phyloP scores from a whole-genome alignment of 2,888 invertebrate species.

The Pocota personata region DNA sequence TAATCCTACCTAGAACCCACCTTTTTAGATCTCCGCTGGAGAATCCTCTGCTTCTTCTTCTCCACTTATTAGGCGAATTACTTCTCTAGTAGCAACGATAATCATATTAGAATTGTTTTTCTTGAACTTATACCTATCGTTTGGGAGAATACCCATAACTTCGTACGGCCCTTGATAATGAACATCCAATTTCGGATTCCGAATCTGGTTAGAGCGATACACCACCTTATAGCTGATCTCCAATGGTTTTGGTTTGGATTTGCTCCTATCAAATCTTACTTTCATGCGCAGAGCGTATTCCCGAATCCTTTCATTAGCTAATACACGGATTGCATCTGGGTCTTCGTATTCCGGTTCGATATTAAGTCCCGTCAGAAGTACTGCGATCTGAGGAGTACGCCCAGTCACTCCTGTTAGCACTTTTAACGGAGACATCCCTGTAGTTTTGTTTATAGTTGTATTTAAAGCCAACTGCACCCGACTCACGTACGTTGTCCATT shows the following conservation, averaged over 20 bases:
- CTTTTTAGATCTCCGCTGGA: not conserved
- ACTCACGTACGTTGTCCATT: slow-evolving; percentile 51
- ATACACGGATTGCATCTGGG: slow-evolving; percentile 13
- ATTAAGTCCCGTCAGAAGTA: slow-evolving; percentile 22
- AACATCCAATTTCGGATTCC: not conserved
- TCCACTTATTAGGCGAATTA: slow-evolving; percentile 43
- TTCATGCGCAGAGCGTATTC: slow-evolving; percentile 50
- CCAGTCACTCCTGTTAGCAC: slow-evolving; percentile 28
- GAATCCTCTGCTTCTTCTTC: not conserved
- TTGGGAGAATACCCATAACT: slow-evolving; percentile 12
- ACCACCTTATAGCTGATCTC: slow-evolving; percentile 44
- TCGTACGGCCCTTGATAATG: no score
- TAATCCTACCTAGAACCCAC: not conserved
- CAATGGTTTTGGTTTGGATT: slow-evolving; percentile 53
- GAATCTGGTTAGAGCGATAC: slow-evolving; percentile 46
- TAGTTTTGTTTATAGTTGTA: slow-evolving; percentile 60
- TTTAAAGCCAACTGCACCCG: slow-evolving; percentile 58
- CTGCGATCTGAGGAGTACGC: slow-evolving; percentile 40
- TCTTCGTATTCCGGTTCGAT: slow-evolving; percentile 51
- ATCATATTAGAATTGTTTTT: slow-evolving; percentile 12
- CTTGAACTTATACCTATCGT: slow-evolving; percentile 40
- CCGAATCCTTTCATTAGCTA: slow-evolving; percentile 28
- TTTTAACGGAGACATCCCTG: slow-evolving; percentile 40
- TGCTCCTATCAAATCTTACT: slow-evolving; percentile 41
- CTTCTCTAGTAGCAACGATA: slow-evolving; percentile 39